Percentiles rank a stretch among this genome's conserved stretches.
These are phyloP conservation scores for Brachionus koreanus DNA, from an alignment of 1,140 invertebrate genomes.

Conservation along the genomic window DNA sequence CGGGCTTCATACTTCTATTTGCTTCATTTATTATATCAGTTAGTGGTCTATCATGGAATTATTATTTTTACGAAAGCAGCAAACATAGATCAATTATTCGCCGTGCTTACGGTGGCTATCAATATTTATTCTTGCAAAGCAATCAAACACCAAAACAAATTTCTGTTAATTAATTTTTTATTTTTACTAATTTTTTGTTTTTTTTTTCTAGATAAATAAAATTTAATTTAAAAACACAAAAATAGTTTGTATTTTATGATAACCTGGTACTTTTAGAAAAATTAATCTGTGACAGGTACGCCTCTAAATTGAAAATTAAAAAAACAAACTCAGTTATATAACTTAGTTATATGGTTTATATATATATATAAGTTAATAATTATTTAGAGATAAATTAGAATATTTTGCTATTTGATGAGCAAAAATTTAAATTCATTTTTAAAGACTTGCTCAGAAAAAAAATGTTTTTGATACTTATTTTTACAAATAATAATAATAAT, in stretches of 20 bases:
- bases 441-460: too few species aligned
- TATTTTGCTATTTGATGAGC: too few species aligned
- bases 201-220: too few species aligned
- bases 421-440: too few species aligned
- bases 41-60: constrained; percentile 33
- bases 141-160: not conserved
- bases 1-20: constrained; percentile 28
- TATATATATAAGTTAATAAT: too few species aligned
- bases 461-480: too few species aligned
- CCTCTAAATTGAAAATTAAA: not conserved
- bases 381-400: too few species aligned
- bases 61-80: constrained; percentile 39
- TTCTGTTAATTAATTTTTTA: not conserved
- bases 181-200: too few species aligned
- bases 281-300: not conserved
- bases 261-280: not conserved
- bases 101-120: constrained; percentile 38
- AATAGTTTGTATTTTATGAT: not conserved
- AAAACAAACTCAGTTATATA: too few species aligned
- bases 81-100: constrained; percentile 37
- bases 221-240: not conserved
- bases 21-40: constrained; percentile 36
- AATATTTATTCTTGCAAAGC: not conserved
- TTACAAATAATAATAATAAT: too few species aligned
- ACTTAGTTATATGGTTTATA: too few species aligned